Percentiles rank a stretch among this genome's conserved stretches.
These are phyloP conservation scores for Chrysocyon brachyurus DNA, from an alignment of 2,797 vertebrate genomes.

Conservation along the genomic window DNA sequence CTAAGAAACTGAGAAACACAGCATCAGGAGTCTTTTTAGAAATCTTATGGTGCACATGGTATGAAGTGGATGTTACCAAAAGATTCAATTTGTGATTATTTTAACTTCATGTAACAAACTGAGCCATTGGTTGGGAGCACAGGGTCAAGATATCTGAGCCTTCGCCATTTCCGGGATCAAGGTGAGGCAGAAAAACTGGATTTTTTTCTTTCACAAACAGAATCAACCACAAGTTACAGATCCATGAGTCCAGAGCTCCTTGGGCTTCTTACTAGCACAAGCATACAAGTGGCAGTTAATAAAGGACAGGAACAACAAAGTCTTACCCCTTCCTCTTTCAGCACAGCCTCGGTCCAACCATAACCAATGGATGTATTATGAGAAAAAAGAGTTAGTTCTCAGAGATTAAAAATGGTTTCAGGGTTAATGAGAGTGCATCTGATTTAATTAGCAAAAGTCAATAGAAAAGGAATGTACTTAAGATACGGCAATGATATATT, in stretches of 20 bases:
- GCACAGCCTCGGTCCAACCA: constrained; percentile 67
- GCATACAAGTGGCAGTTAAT: constrained; percentile 62
- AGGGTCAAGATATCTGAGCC: not conserved
- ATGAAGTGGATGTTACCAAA: constrained; percentile 17
- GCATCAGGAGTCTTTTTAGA: not conserved
- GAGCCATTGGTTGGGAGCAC: not conserved
- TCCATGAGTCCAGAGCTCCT: constrained; percentile 20
- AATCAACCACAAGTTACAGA: not conserved
- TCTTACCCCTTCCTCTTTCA: constrained; percentile 76
- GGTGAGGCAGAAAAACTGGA: not conserved
- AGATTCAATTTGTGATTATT: not conserved
- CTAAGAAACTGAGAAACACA: not conserved
- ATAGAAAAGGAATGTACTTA: constrained; percentile 19
- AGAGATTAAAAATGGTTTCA: constrained; percentile 69
- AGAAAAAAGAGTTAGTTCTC: constrained; percentile 75
- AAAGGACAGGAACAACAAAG: constrained; percentile 67
- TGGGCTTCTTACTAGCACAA: constrained; percentile 52
- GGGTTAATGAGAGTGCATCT: constrained; percentile 61
- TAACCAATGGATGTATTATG: constrained; percentile 73
- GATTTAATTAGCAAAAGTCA: constrained; percentile 65
- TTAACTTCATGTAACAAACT: constrained; percentile 5
- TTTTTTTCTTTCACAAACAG: constrained; percentile 48
- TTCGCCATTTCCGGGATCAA: constrained; percentile 24
- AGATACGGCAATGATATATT: constrained; percentile 27
- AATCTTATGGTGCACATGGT: not conserved